Evolutionary conservation across 30 jellyfish, hydroid and myxozoan genomes (phyloP).

Genomic region (Phacellophora camtschatica): DNA sequence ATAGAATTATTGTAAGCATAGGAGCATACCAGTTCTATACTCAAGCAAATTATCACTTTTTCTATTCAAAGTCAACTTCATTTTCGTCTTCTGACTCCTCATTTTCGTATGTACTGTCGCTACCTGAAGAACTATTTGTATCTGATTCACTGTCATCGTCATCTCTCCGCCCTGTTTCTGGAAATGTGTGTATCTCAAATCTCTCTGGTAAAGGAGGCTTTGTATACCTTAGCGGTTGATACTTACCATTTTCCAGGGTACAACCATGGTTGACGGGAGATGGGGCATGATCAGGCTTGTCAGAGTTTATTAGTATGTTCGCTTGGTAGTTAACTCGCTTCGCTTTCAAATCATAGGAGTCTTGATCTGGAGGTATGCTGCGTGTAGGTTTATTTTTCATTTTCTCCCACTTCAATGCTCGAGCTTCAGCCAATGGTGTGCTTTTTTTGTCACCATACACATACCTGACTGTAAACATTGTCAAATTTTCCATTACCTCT

Average conservation of each 20-base stretch:
- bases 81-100: no score
- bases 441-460: slow-evolving; percentile 35
- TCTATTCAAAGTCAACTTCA: no score
- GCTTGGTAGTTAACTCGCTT: slow-evolving; percentile 37
- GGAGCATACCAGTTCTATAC: no score
- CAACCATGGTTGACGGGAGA: slow-evolving; percentile 35
- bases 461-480: background rate
- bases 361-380: slow-evolving; percentile 41
- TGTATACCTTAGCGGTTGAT: slow-evolving; percentile 13
- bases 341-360: slow-evolving; percentile 27
- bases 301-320: slow-evolving; percentile 16
- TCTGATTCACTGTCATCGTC: slow-evolving; percentile 36
- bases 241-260: slow-evolving; percentile 28
- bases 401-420: slow-evolving; percentile 20
- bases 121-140: slow-evolving; percentile 11
- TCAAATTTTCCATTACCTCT: slow-evolving; percentile 26
- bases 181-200: background rate
- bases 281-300: slow-evolving; percentile 31
- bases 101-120: background rate
- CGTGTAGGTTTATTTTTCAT: slow-evolving; percentile 20
- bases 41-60: no score
- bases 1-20: no score
- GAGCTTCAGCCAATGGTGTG: slow-evolving; percentile 41
- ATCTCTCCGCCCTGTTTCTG: slow-evolving; percentile 28
- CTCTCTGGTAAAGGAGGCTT: slow-evolving; percentile 27